Evolutionary conservation across 2,113 vertebrate species (phyloP).

Genomic region (Xerus inauris): DNA sequence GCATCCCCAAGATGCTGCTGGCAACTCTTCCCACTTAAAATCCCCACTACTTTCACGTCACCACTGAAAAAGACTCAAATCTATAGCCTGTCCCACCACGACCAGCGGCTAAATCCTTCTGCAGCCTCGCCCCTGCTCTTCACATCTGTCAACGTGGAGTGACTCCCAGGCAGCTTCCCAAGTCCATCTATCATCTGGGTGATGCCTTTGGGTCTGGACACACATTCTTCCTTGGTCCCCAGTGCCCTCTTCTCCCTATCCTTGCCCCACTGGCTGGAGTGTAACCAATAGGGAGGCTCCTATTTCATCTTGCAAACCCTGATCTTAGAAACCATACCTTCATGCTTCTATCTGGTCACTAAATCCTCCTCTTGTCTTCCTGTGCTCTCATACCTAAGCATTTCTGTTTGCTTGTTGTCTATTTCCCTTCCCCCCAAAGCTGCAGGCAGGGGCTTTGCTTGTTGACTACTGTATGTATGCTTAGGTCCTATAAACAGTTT

Average conservation of each 20-base stretch:
- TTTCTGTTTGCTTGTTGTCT: neutral
- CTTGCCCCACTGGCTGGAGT: neutral
- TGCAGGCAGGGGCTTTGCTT: neutral
- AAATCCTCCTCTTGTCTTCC: neutral
- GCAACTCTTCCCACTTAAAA: neutral
- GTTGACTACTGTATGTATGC: neutral
- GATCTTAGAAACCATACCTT: neutral
- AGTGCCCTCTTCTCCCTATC: neutral
- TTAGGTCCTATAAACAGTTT: neutral
- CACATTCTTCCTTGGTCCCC: neutral
- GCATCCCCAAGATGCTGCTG: neutral
- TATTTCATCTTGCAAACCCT: neutral
- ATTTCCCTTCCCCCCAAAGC: neutral
- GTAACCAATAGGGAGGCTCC: neutral
- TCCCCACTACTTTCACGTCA: neutral
- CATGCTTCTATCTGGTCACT: neutral
- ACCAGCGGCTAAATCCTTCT: neutral
- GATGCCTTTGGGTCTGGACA: neutral
- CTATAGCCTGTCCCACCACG: fast-evolving
- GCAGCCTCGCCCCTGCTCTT: neutral
- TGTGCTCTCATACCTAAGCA: neutral
- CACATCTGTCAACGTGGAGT: neutral
- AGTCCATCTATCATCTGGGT: neutral
- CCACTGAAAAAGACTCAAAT: neutral
- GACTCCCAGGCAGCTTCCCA: neutral